Conservation (phyloP, 2,888 invertebrate genomes). For the Trilocha varians region DNA sequence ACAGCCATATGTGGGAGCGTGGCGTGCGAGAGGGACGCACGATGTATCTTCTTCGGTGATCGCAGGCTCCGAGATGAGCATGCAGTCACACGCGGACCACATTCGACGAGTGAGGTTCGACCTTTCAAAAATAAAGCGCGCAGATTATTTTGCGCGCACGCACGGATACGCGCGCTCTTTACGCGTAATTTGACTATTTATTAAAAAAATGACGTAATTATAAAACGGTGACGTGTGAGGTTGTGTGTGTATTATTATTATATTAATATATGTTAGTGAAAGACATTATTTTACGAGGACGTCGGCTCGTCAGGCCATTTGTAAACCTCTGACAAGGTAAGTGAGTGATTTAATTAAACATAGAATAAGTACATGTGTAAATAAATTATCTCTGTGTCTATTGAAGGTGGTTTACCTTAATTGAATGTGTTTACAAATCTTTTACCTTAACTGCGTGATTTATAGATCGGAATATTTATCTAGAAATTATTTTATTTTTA, state of each 20-base stretch:
- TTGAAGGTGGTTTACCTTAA: background rate
- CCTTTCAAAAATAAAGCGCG: conserved; percentile 54
- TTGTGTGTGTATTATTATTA: background rate
- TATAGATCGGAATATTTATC: too few species aligned
- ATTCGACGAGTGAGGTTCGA: conserved; percentile 68
- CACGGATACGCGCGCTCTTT: conserved; percentile 37
- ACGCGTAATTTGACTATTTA: background rate
- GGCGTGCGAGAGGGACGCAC: conserved; percentile 37
- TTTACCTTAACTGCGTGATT: too few species aligned
- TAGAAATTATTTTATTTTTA: too few species aligned
- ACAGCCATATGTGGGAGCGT: conserved; percentile 26
- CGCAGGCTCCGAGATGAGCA: conserved; percentile 70
- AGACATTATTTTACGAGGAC: background rate
- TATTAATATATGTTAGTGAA: background rate
- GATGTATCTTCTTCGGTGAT: conserved; percentile 70
- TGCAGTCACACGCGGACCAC: conserved; percentile 71
- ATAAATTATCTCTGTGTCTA: background rate
- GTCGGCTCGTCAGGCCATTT: background rate
- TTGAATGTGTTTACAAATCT: too few species aligned
- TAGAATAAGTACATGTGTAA: background rate
- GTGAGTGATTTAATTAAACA: background rate
- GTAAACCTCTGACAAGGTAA: background rate
- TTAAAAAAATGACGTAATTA: background rate
- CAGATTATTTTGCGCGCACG: conserved; percentile 57
- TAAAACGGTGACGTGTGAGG: background rate